A percentile compares a stretch with the other conserved stretches of the same genome.
These are phyloP conservation scores for Eudasyphora cyanicolor DNA, from an alignment of 2,888 invertebrate species.

Conservation along the genomic window DNA sequence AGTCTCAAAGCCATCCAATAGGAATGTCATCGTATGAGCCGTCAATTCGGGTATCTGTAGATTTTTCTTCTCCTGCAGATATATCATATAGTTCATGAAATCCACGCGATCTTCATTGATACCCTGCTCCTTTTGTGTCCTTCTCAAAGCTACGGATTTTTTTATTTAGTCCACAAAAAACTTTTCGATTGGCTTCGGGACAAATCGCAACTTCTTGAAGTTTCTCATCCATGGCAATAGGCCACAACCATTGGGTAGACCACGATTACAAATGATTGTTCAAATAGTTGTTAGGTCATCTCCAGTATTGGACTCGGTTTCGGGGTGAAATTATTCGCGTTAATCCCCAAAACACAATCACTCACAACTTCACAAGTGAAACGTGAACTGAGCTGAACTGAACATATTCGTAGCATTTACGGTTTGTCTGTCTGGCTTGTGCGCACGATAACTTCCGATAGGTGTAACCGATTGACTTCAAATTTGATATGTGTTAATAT, in stretches of 20 bases:
- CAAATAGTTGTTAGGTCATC: constrained; percentile 73
- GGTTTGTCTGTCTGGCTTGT: too few species aligned
- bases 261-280: constrained; percentile 70
- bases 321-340: constrained; percentile 78
- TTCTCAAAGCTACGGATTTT: constrained; percentile 70
- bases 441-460: too few species aligned
- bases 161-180: constrained; percentile 73
- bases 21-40: too few species aligned
- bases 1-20: constrained; percentile 77
- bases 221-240: constrained; percentile 72
- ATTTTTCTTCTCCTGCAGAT: constrained; percentile 75
- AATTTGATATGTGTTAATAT: too few species aligned
- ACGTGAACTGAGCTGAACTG: constrained; percentile 71
- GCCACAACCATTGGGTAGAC: constrained; percentile 69
- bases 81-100: constrained; percentile 75
- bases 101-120: constrained; percentile 70
- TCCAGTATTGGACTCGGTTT: constrained; percentile 72
- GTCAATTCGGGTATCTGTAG: too few species aligned
- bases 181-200: constrained; percentile 83
- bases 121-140: constrained; percentile 56
- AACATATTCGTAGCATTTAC: too few species aligned
- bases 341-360: constrained; percentile 79
- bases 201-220: constrained; percentile 68
- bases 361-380: constrained; percentile 80
- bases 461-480: too few species aligned